Conservation (phyloP, 1,140 invertebrate genomes). For the Carposina sasakii region DNA sequence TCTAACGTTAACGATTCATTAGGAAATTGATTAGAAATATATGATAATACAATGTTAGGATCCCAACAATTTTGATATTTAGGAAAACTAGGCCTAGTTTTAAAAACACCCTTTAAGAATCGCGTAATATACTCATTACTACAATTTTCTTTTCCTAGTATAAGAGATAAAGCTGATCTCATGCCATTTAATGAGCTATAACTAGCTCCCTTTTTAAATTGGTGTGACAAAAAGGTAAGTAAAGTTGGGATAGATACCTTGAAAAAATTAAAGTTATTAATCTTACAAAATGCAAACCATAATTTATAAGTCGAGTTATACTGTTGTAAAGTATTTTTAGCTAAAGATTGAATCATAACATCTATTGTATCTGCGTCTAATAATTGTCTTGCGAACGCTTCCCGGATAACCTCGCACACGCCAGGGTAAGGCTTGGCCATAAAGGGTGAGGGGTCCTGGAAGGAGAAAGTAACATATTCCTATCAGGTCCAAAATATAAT, state of each 20-base stretch:
- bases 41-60: neutral
- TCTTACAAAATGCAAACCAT: neutral
- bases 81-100: neutral
- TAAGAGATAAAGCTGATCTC: neutral
- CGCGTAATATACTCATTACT: neutral
- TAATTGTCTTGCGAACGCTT: neutral
- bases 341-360: slow-evolving; percentile 5
- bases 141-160: neutral
- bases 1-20: neutral
- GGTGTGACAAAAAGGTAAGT: neutral
- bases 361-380: slow-evolving; percentile 1
- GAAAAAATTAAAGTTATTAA: neutral
- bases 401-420: slow-evolving; percentile 5
- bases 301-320: neutral
- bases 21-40: neutral
- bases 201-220: neutral
- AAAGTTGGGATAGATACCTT: neutral
- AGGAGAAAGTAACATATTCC: slow-evolving; percentile 5
- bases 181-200: neutral
- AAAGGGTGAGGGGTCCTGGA: neutral
- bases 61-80: neutral
- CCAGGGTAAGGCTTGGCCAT: slow-evolving; percentile 10
- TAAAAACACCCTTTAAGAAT: slow-evolving; percentile 2
- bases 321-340: neutral
- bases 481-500: slow-evolving; percentile 3